Evolutionary conservation across 1,140 invertebrate species (phyloP).

Genomic region (Oedothorax gibbosus): DNA sequence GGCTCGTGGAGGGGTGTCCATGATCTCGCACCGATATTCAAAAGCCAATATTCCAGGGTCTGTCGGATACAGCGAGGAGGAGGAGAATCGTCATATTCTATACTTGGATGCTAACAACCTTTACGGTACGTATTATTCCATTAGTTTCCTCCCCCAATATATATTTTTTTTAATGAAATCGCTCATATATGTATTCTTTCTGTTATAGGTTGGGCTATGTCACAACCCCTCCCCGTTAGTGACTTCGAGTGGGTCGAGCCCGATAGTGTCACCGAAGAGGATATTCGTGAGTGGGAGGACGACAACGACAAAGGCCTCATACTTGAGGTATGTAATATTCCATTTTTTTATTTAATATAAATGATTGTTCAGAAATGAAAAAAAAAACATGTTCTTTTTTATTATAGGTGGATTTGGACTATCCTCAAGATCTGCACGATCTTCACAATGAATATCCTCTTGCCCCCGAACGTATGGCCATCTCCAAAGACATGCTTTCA

Average conservation of each 20-base stretch:
- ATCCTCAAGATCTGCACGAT: conserved; percentile 63
- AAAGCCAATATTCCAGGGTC: background rate
- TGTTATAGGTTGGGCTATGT: conserved; percentile 29
- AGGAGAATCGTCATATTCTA: background rate
- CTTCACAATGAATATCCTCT: conserved; percentile 68
- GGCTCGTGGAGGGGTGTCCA: too few species aligned
- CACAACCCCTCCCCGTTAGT: background rate
- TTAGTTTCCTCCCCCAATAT: conserved; percentile 2
- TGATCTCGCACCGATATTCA: background rate
- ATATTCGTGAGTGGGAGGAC: conserved; percentile 56
- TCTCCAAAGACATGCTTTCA: conserved; percentile 48
- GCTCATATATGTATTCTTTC: conserved; percentile 54
- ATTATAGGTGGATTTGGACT: conserved; percentile 60
- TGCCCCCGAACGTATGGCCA: conserved; percentile 64
- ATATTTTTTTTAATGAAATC: conserved; percentile 64
- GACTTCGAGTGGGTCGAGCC: conserved; percentile 53
- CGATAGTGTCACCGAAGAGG: background rate
- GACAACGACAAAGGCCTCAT: conserved; percentile 61
- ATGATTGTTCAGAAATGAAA: too few species aligned
- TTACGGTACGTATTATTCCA: background rate
- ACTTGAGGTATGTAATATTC: conserved; percentile 57
- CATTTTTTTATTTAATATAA: too few species aligned
- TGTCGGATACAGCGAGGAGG: too few species aligned
- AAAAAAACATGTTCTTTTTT: too few species aligned
- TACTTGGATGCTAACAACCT: background rate